A percentile compares a stretch with the other conserved stretches of the same genome.
Evolutionary conservation across 2,797 vertebrate species (phyloP).

Genomic region (Propithecus perrieri): DNA sequence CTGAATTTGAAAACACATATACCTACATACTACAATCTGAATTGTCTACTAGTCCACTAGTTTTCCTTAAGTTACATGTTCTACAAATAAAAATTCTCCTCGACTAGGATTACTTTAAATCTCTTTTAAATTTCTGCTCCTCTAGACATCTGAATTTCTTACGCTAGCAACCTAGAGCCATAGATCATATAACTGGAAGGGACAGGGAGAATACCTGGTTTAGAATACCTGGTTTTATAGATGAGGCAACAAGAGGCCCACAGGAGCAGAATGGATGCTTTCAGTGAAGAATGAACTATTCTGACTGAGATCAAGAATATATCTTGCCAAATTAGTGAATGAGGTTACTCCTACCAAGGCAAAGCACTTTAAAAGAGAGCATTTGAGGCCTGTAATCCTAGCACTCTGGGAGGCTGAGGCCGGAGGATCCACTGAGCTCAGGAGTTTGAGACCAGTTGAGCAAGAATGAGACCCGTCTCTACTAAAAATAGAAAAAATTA

Average conservation of each 20-base stretch:
- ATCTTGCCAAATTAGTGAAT: neutral
- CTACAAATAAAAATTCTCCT: constrained; percentile 6
- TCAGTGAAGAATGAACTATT: neutral
- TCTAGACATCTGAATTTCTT: neutral
- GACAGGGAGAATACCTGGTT: neutral
- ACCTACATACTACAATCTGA: neutral
- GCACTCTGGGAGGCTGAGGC: too few relatives aligned
- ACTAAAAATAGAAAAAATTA: too few relatives aligned
- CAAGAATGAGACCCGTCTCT: too few relatives aligned
- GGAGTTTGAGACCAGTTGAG: too few relatives aligned
- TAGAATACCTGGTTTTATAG: neutral
- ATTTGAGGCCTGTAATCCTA: neutral
- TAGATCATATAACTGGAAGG: neutral
- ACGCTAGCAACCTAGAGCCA: neutral
- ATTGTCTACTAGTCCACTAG: neutral
- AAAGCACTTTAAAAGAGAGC: neutral
- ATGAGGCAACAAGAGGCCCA: neutral
- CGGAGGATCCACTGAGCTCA: too few relatives aligned
- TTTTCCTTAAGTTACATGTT: neutral
- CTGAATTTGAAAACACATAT: constrained; percentile 15
- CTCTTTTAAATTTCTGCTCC: neutral
- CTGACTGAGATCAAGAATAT: neutral
- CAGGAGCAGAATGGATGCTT: neutral
- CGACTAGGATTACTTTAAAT: constrained; percentile 5
- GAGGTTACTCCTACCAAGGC: neutral